Evolutionary conservation across 2,113 vertebrate genomes (phyloP).

Genomic region (Sinocyclocheilus rhinocerous): DNA sequence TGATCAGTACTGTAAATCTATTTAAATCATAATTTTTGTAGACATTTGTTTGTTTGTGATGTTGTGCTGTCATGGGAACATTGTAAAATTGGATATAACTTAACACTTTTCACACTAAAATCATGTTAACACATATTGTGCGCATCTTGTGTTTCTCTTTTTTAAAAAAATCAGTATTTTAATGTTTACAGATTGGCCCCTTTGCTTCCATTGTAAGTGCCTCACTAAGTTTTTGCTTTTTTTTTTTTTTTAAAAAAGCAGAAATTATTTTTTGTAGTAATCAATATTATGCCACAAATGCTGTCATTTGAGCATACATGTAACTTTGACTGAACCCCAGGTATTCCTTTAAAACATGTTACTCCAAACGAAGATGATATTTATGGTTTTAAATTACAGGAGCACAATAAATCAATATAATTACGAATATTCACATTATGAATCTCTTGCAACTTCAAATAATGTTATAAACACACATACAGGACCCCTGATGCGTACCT

Average conservation of each 20-base stretch:
- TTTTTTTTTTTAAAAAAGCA: too few relatives aligned
- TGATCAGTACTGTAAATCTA: not conserved
- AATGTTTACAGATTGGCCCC: not conserved
- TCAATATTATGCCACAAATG: not conserved
- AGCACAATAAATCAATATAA: too few relatives aligned
- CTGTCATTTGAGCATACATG: not conserved
- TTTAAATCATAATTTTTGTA: not conserved
- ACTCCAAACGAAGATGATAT: not conserved
- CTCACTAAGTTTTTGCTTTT: not conserved
- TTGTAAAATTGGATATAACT: not conserved
- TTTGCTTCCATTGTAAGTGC: not conserved
- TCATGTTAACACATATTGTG: too few relatives aligned
- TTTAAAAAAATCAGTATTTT: not conserved
- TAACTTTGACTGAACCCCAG: not conserved
- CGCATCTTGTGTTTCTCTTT: not conserved
- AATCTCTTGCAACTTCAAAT: not conserved
- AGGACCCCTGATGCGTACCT: constrained; percentile 72
- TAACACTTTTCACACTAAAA: not conserved
- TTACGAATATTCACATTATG: not conserved
- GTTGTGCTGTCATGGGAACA: not conserved
- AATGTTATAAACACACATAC: not conserved
- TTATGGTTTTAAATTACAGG: not conserved
- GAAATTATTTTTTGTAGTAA: not conserved
- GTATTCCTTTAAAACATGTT: not conserved
- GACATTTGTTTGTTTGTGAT: not conserved